Evolutionary conservation across 64 coral and sea anemone genomes (phyloP).

Genomic region (Catalaphyllia jardinei): DNA sequence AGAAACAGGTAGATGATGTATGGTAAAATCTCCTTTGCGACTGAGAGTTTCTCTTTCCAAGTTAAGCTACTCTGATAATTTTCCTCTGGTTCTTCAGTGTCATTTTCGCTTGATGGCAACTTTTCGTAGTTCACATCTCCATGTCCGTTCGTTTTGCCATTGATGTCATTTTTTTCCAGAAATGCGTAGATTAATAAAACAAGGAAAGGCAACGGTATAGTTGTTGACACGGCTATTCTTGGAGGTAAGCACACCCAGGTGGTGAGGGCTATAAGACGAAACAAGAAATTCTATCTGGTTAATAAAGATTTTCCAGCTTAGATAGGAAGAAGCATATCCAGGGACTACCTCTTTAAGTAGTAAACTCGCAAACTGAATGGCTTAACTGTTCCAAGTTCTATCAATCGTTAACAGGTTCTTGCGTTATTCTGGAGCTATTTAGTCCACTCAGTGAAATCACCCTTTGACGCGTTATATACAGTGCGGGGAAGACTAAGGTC

Average conservation of each 20-base stretch:
- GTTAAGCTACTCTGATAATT: slow-evolving; percentile 1
- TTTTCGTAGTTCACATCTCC: slow-evolving; percentile 13
- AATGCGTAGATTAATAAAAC: background rate
- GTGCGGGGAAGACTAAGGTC: too few relatives aligned
- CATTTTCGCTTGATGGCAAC: background rate
- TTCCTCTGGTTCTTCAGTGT: background rate
- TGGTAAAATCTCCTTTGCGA: slow-evolving; percentile 30
- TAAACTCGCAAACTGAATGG: too few relatives aligned
- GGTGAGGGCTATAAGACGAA: slow-evolving; percentile 3
- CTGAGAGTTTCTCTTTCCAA: slow-evolving; percentile 39
- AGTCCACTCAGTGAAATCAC: too few relatives aligned
- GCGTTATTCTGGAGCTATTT: too few relatives aligned
- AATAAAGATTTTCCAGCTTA: background rate
- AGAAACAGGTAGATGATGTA: slow-evolving; percentile 35
- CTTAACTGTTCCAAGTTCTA: too few relatives aligned
- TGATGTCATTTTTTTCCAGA: slow-evolving; percentile 16
- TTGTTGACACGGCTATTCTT: slow-evolving; percentile 24
- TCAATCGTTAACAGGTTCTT: too few relatives aligned
- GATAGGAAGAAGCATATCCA: background rate
- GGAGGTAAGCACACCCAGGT: slow-evolving; percentile 24
- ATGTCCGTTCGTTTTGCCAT: background rate
- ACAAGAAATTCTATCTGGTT: background rate
- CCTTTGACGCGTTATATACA: too few relatives aligned
- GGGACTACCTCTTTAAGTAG: too few relatives aligned
- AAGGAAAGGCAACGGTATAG: slow-evolving; percentile 21